Conservation (phyloP, 1,140 invertebrate species). For the Drosophila seguyi region DNA sequence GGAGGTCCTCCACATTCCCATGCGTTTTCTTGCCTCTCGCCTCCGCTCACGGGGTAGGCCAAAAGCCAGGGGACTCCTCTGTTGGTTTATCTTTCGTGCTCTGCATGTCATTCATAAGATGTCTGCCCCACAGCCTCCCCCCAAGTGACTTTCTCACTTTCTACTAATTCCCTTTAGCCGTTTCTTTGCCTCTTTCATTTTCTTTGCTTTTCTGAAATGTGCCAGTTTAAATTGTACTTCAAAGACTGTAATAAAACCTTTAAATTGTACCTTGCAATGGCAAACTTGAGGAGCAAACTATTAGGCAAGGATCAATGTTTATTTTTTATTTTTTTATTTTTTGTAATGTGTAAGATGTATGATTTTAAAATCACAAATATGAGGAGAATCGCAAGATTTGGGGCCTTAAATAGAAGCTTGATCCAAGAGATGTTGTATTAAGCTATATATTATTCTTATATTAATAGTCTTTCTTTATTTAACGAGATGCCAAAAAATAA, state of each 20-base stretch:
- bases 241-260: not conserved
- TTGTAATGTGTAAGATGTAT: no score
- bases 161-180: not conserved
- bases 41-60: slow-evolving; percentile 18
- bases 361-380: not conserved
- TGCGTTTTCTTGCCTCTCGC: slow-evolving; percentile 37
- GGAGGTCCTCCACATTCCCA: slow-evolving; percentile 9
- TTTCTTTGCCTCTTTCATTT: not conserved
- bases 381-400: not conserved
- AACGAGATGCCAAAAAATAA: rapidly evolving
- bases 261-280: not conserved
- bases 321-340: no score
- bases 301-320: not conserved
- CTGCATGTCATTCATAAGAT: slow-evolving; percentile 36
- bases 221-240: slow-evolving; percentile 33
- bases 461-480: not conserved
- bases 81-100: slow-evolving; percentile 38
- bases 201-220: slow-evolving; percentile 41
- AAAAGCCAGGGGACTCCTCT: slow-evolving; percentile 62
- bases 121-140: slow-evolving; percentile 18
- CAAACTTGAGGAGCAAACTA: not conserved
- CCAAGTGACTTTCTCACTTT: slow-evolving; percentile 1
- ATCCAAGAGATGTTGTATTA: not conserved
- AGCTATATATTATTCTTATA: no score
- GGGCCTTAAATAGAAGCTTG: not conserved